Percentiles rank a stretch among this genome's conserved stretches.
Evolutionary conservation across 2,888 invertebrate species (phyloP).

Genomic region (Hanleya hanleyi): DNA sequence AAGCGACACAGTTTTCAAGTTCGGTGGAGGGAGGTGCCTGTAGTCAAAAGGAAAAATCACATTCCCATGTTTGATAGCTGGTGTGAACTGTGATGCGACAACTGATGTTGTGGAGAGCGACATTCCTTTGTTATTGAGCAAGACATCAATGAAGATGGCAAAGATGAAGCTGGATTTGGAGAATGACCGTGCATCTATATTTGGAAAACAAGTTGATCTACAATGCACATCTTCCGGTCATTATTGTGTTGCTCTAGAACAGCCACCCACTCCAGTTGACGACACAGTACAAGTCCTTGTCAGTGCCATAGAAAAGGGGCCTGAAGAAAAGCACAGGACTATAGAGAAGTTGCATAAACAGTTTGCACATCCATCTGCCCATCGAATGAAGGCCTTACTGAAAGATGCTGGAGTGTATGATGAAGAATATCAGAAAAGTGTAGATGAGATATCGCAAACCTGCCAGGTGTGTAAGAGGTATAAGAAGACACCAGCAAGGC

Average conservation of each 20-base stretch:
- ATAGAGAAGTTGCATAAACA: slow-evolving; percentile 38
- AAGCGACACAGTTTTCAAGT: slow-evolving; percentile 2
- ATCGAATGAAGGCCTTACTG: slow-evolving; percentile 27
- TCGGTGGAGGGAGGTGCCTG: slow-evolving; percentile 31
- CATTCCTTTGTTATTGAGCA: slow-evolving; percentile 30
- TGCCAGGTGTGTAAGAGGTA: slow-evolving; percentile 26
- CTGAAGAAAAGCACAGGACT: slow-evolving; percentile 7
- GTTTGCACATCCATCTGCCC: slow-evolving; percentile 40
- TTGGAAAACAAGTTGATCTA: slow-evolving; percentile 27
- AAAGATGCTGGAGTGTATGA: slow-evolving; percentile 29
- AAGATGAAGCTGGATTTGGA: slow-evolving; percentile 34
- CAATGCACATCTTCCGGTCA: slow-evolving; percentile 3
- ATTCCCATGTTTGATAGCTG: slow-evolving; percentile 31
- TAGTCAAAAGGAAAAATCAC: slow-evolving; percentile 18
- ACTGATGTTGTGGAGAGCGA: slow-evolving; percentile 33
- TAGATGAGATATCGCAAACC: slow-evolving; percentile 17
- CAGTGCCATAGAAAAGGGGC: slow-evolving; percentile 7
- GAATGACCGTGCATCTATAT: slow-evolving; percentile 37
- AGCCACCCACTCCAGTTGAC: neutral
- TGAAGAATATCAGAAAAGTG: slow-evolving; percentile 10
- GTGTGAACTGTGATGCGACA: slow-evolving; percentile 14
- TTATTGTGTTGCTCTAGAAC: neutral
- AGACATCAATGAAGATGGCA: slow-evolving; percentile 32
- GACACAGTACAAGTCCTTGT: neutral
- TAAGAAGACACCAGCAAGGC: slow-evolving; percentile 13